Base-by-base conservation (phyloP, 2,113 vertebrate genomes). In the Corythaixoides concolor region DNA sequence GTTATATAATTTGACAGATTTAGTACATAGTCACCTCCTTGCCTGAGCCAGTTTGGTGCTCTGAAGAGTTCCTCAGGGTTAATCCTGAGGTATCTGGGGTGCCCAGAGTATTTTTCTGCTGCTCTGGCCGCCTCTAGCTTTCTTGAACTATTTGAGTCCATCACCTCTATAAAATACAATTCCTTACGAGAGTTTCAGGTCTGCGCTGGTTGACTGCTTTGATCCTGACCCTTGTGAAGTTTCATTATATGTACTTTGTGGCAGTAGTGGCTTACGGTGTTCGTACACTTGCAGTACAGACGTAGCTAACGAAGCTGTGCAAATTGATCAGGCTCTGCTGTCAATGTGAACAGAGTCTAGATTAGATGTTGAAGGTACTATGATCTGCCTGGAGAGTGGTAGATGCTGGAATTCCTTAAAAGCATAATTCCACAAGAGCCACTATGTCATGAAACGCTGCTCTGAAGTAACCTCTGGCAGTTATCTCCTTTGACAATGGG, bases 251-350 rank as follows among this genome's bases (percentile, higher is more conserved):
- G n/a, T 63, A 7, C 52, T 78, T 74, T 1, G 2, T 55, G 43
- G 27, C 56, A 62, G 8, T 62, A 33, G 50, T 24, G 22, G 43
- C 37, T 59, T 41, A 39, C 0, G 0, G 11, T 45, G n/a, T 63
- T 90, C n/a, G 19, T 33, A 32, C 0, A 0, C 9, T 62, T 63
- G 77, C 23, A 49, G 9, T 22, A 33, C 45, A 27, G 0, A 0
- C 35, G 15, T 21, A 53, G 26, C 10, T 80, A 11, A 43, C 1
- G 10, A 27, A 89, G 32, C 77, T 67, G 16, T 66, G 56, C 14
- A 62, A 39, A 27, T 30, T 32, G 28, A 55, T 13, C 1, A 5
- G n/a, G 6, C 23, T 72, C 58, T 64, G 13, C 63, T 69, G 28
- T 47, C 47, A 75, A 11, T 45, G 14, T 49, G 30, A 81, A 6